Evolutionary conservation across 1,140 invertebrate species (phyloP), one percentile per base, ranked within the genome.

Genomic region (Bombus confusus): DNA sequence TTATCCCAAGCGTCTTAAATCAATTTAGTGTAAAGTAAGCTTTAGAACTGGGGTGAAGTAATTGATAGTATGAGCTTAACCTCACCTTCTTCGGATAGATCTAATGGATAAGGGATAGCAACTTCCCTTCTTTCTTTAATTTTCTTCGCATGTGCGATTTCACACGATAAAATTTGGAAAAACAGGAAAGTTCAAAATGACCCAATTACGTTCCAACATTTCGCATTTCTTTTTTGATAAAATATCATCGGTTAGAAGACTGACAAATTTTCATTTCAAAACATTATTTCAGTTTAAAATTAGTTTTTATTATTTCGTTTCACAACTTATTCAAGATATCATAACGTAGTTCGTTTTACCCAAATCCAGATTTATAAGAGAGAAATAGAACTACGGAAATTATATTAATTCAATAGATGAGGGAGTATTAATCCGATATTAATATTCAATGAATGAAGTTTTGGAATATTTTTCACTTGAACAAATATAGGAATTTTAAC

Each of bases 121-220:
- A 66, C 52, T 34, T 68, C 69, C 73, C 25, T 72, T 59, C 59
- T 73, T 69, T 78, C 84, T 78, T 88, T 91, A 90, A 90, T 90
- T 91, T 85, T 31, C 68, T 34, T 62, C 34, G 37, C 79, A 87
- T 87, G 89, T 90, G 89, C 77, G 82, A 86, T 90, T 91, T 91
- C 90, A 88, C 90, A 91, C 90, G 90, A 90, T 91, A 91, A 91
- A 91, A 83, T 90, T 74, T 82, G 78, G 59, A n/a, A 31, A 39
- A 47, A n/a, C 34, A 31, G 62, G 79, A 62, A 83, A 41, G 59
- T 80, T 62, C 52, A 47, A 43, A 82, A 80, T 86, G 77, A 78
- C 12, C 76, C 77, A 62, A 43, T 78, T 71, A 34, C 34, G 2
- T 18, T n/a, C 5, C 28, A 74, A 74, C 64, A 5, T 31, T 31